These are phyloP conservation scores for Margarornis squamiger DNA, from an alignment of 2,797 vertebrate species.

Conservation along the genomic window DNA sequence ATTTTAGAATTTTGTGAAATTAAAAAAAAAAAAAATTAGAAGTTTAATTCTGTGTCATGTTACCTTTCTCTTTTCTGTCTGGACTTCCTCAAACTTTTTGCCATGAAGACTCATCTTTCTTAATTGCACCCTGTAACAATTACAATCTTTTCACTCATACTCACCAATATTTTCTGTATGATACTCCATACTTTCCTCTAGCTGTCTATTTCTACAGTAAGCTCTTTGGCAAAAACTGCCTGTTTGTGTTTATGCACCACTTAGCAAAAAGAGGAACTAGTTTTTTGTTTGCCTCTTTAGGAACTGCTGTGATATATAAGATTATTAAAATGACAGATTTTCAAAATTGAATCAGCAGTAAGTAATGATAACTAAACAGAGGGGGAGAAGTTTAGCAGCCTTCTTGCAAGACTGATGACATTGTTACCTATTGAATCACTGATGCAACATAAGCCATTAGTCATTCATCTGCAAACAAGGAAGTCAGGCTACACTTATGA, in stretches of 20 bases:
- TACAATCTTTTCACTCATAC: background rate
- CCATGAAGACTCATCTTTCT: background rate
- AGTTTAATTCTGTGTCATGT: background rate
- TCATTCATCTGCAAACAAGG: background rate
- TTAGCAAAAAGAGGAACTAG: background rate
- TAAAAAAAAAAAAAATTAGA: background rate
- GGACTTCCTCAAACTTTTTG: background rate
- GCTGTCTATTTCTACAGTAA: background rate
- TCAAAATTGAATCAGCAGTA: background rate
- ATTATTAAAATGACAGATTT: background rate
- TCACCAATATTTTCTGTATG: background rate
- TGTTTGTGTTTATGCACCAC: background rate
- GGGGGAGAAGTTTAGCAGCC: background rate
- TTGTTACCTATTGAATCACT: background rate
- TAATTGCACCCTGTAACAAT: background rate
- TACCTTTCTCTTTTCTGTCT: background rate
- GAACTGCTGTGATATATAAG: background rate
- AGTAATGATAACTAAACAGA: background rate
- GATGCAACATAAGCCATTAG: background rate
- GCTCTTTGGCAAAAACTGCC: background rate
- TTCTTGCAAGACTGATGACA: background rate
- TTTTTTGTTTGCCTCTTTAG: background rate
- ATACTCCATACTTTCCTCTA: background rate
- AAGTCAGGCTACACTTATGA: background rate
- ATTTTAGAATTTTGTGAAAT: background rate